Percentiles rank a stretch among this genome's conserved stretches.
These are phyloP conservation scores for Neogale vison DNA, from an alignment of 2,113 vertebrate genomes.

Conservation along the genomic window DNA sequence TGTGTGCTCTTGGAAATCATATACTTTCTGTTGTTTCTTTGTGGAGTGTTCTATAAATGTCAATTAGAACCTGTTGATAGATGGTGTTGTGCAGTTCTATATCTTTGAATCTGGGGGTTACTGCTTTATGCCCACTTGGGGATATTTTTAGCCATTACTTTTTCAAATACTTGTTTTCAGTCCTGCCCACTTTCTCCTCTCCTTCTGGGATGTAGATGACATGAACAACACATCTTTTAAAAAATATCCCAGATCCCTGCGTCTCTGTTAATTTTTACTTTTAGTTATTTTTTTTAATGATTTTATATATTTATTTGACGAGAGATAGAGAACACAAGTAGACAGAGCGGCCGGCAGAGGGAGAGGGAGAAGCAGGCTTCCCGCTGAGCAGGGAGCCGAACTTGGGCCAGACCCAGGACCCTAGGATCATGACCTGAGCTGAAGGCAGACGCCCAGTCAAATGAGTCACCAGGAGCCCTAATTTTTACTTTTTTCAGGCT, in stretches of 20 bases:
- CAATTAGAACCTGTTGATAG: background rate
- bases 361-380: too few relatives aligned
- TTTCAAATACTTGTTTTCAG: background rate
- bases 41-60: background rate
- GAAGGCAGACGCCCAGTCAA: too few relatives aligned
- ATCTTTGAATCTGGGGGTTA: background rate
- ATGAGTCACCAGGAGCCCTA: background rate
- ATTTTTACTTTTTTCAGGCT: slow-evolving; percentile 8
- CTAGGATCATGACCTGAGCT: too few relatives aligned
- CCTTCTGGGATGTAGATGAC: background rate
- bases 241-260: background rate
- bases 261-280: background rate
- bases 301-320: too few relatives aligned
- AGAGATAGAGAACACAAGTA: too few relatives aligned
- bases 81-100: background rate
- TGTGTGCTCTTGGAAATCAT: background rate
- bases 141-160: background rate
- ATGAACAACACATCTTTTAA: background rate
- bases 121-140: background rate
- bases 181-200: background rate
- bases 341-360: too few relatives aligned
- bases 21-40: background rate
- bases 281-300: background rate
- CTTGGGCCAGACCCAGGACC: too few relatives aligned
- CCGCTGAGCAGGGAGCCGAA: too few relatives aligned